Base-by-base conservation (phyloP, 2,888 invertebrate species). In the Eupithecia subfuscata region DNA sequence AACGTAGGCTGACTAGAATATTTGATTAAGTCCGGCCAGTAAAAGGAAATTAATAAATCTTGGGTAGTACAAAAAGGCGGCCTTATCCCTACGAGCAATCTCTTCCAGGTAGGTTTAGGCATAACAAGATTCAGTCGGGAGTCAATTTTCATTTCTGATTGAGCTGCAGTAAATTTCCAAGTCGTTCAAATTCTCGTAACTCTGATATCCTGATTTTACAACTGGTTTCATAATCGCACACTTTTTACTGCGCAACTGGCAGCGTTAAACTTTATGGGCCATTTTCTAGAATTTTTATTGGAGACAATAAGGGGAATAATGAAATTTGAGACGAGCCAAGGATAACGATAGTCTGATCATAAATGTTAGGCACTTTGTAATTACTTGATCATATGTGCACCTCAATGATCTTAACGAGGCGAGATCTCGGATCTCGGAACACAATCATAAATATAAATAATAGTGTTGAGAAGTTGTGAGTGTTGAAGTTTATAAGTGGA, bases 271-370 rank as follows among this genome's bases (percentile, higher is more conserved):
- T 92, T 92, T 92, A 92, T 88, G 84, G 87, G 83, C 86, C 84
- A 89, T 91, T 88, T 89, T 87, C 88, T 88, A 87, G 87, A 90
- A 88, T 91, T 92, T 92, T 92, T 92, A 93, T 92, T 90, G 90
- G 80, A 90, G 89, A 92, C 92, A 92, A 92, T 93, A 93, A 91
- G 90, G 89, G 86, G 82, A 84, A 86, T 90, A 90, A 90, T 92
- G 92, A 92, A 92, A 89, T 89, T 60, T 60, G 84, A 89, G 88
- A 89, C 87, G 86, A 83, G 85, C 81, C 84, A 78, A 70, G 73
- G 68, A 82, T 82, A 83, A 84, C 78, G 81, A 80, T 82, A 83
- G 81, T 80, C 81, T 83, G 74, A 76, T 80, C 81, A 81, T 84
- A 82, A 83, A 84, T 79, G 81, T 77, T 40, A 40, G 30, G 34